Evolutionary conservation across 2,113 vertebrate genomes (phyloP).

Genomic region (Amphilophus citrinellus): DNA sequence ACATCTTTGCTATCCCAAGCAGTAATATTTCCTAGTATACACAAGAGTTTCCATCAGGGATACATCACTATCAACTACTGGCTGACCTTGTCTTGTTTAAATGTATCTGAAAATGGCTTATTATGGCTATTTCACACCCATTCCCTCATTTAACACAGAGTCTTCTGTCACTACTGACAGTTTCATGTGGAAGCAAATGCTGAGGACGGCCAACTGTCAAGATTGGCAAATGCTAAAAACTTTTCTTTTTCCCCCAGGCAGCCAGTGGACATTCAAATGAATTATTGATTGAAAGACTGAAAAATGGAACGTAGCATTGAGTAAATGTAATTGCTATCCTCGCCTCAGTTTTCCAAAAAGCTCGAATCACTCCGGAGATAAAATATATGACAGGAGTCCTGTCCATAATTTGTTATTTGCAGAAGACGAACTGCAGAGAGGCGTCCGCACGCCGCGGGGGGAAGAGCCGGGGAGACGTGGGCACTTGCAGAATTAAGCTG

Average conservation of each 20-base stretch:
- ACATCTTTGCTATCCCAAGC: conserved; percentile 52
- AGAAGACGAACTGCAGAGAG: neutral
- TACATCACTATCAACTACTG: conserved; percentile 18
- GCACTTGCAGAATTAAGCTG: conserved; percentile 47
- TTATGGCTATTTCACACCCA: conserved; percentile 45
- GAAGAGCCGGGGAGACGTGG: conserved; percentile 18
- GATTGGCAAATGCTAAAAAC: conserved; percentile 7
- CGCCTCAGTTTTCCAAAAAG: conserved; percentile 31
- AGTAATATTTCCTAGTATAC: conserved; percentile 51
- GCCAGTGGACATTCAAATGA: conserved; percentile 64
- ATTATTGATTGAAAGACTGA: conserved; percentile 68
- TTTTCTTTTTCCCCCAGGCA: fast-evolving
- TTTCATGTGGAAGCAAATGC: conserved; percentile 48
- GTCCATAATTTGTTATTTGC: conserved; percentile 38
- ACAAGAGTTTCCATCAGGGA: conserved; percentile 41
- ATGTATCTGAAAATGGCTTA: conserved; percentile 57
- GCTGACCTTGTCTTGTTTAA: conserved; percentile 29
- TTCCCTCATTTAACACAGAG: conserved; percentile 35
- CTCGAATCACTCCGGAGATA: conserved; percentile 30
- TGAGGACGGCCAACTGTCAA: conserved; percentile 51
- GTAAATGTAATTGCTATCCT: conserved; percentile 61
- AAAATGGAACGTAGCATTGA: conserved; percentile 44
- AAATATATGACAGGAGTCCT: conserved; percentile 24
- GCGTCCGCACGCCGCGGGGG: neutral
- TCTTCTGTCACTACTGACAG: conserved; percentile 43